Conservation (phyloP, 2,113 vertebrate genomes). For the Lasiurus cinereus region DNA sequence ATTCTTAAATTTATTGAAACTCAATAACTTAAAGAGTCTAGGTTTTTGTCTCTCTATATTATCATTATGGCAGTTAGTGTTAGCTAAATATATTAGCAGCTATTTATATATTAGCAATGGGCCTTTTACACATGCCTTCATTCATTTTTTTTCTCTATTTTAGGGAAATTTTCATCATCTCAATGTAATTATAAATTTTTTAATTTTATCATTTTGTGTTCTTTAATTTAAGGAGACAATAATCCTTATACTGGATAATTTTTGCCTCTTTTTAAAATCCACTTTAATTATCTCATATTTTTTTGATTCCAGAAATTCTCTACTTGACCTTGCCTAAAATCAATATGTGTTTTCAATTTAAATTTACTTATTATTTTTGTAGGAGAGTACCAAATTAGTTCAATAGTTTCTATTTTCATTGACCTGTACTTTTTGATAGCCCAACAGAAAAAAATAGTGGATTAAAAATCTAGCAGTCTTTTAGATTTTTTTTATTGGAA, state of each 20-base stretch:
- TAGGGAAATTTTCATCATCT: neutral
- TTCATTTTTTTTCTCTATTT: neutral
- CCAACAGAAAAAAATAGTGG: neutral
- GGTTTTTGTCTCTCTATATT: neutral
- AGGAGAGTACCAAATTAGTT: neutral
- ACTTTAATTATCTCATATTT: neutral
- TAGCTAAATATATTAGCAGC: neutral
- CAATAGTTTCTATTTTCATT: slow-evolving; percentile 19
- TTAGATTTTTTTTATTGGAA: neutral
- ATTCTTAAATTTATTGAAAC: neutral
- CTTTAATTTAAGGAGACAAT: neutral
- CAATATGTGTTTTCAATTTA: neutral
- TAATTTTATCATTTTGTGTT: neutral
- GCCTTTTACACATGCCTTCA: neutral
- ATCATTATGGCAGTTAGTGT: neutral
- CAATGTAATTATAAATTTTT: neutral
- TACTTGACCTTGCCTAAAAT: neutral
- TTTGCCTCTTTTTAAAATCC: neutral
- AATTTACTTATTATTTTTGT: slow-evolving; percentile 7
- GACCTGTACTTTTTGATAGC: neutral
- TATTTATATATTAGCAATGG: neutral
- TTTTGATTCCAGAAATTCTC: neutral
- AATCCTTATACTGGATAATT: neutral
- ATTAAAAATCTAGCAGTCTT: neutral
- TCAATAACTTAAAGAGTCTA: neutral